A percentile compares a stretch with the other conserved stretches of the same genome.
Conservation (phyloP, 2,797 vertebrate species). For the Rhinichthys osculus region DNA sequence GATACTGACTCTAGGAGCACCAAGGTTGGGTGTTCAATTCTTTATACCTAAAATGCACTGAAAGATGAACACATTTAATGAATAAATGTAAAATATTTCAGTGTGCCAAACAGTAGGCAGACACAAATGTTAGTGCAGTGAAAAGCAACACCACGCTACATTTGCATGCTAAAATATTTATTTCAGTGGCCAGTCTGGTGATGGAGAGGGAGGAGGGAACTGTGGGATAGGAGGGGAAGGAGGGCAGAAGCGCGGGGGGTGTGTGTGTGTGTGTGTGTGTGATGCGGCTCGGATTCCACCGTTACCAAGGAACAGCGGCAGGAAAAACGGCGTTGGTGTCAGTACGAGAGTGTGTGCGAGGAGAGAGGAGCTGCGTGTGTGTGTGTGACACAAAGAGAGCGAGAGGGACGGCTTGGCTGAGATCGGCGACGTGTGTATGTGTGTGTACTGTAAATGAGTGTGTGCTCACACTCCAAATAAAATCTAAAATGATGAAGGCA, state of each 20-base stretch:
- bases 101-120: slow-evolving; percentile 49
- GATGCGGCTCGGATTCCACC: slow-evolving; percentile 68
- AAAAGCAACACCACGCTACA: slow-evolving; percentile 55
- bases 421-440: slow-evolving; percentile 36
- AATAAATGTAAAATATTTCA: slow-evolving; percentile 63
- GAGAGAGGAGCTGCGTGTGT: slow-evolving; percentile 5
- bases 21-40: background rate
- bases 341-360: slow-evolving; percentile 13
- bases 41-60: background rate
- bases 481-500: slow-evolving; percentile 64
- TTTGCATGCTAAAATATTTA: slow-evolving; percentile 74
- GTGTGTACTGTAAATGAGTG: slow-evolving; percentile 30
- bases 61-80: background rate
- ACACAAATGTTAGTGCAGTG: slow-evolving; percentile 2
- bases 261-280: slow-evolving; percentile 53
- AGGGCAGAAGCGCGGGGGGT: slow-evolving; percentile 21
- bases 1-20: background rate
- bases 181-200: slow-evolving; percentile 36
- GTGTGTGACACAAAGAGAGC: slow-evolving; percentile 17
- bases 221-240: slow-evolving; percentile 29
- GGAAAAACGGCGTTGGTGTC: slow-evolving; percentile 43
- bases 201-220: slow-evolving; percentile 21
- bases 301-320: slow-evolving; percentile 77
- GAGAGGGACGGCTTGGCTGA: slow-evolving; percentile 39
- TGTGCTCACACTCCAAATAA: slow-evolving; percentile 29